Percentiles rank a stretch among this genome's conserved stretches.
Evolutionary conservation across 2,888 invertebrate genomes (phyloP).

Genomic region (Drosophila mulleri): DNA sequence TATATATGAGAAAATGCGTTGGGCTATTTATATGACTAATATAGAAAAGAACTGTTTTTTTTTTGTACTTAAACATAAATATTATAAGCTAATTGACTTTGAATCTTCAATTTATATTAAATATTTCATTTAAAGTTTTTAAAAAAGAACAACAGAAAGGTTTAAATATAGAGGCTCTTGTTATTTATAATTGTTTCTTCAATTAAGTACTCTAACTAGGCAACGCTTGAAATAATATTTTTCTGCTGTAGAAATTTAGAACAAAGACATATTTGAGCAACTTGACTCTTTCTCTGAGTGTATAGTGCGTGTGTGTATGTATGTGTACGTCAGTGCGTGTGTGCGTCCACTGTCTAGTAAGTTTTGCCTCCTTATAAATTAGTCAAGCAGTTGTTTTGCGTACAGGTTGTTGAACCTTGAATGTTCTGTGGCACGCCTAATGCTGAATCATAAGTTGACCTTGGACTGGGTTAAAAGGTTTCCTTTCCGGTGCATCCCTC

Average conservation of each 20-base stretch:
- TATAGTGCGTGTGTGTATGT: conserved; percentile 13
- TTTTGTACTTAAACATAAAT: too few relatives aligned
- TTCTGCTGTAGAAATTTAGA: not conserved
- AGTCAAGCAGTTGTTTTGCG: conserved; percentile 32
- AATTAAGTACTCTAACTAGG: not conserved
- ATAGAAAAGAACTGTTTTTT: too few relatives aligned
- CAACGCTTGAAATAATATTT: not conserved
- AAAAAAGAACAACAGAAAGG: too few relatives aligned
- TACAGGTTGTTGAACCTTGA: conserved; percentile 35
- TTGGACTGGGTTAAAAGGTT: conserved; percentile 16
- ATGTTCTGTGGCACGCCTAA: not conserved
- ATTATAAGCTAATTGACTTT: too few relatives aligned
- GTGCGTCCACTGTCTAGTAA: conserved; percentile 13
- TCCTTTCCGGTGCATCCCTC: conserved; percentile 40
- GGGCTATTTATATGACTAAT: too few relatives aligned
- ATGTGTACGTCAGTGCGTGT: not conserved
- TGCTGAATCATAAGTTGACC: conserved; percentile 44
- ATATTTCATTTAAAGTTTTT: too few relatives aligned
- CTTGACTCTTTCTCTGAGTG: not conserved
- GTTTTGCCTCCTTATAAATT: conserved; percentile 43
- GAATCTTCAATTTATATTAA: too few relatives aligned
- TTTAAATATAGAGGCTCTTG: too few relatives aligned
- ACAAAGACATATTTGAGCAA: not conserved
- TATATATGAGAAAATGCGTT: too few relatives aligned
- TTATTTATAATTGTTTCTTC: too few relatives aligned